A percentile compares a stretch with the other conserved stretches of the same genome.
Evolutionary conservation across 2,888 invertebrate species (phyloP).

Genomic region (Miltochrista miniata): DNA sequence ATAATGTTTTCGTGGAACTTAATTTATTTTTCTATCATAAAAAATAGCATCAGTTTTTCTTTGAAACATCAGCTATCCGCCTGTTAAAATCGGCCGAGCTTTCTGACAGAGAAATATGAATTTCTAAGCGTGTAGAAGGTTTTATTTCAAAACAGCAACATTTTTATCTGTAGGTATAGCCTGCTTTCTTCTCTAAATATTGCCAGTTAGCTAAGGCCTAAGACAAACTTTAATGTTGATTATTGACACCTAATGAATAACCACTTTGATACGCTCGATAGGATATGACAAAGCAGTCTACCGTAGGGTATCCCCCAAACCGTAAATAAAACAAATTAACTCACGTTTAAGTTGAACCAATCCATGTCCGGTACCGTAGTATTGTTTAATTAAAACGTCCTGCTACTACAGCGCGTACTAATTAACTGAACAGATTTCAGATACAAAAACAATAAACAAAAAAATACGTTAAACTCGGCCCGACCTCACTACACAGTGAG

Average conservation of each 20-base stretch:
- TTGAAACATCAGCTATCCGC: too few species aligned
- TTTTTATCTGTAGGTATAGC: too few species aligned
- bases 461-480: conserved; percentile 54
- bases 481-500: conserved; percentile 45
- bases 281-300: conserved; percentile 4
- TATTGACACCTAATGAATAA: neutral
- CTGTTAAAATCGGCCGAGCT: too few species aligned
- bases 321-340: conserved; percentile 30
- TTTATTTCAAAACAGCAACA: too few species aligned
- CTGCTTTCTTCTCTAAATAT: too few species aligned
- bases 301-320: conserved; percentile 9
- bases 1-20: too few species aligned
- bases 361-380: conserved; percentile 62
- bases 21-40: too few species aligned
- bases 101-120: too few species aligned
- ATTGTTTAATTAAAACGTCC: conserved; percentile 65
- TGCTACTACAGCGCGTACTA: conserved; percentile 57
- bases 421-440: conserved; percentile 73
- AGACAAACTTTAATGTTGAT: too few species aligned
- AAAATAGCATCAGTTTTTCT: too few species aligned
- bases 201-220: too few species aligned
- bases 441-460: conserved; percentile 60
- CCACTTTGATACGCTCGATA: neutral
- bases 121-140: too few species aligned
- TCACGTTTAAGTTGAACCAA: conserved; percentile 53